Evolutionary conservation across 2,113 vertebrate genomes (phyloP), one percentile per base, ranked within the genome.

Genomic region (Chrysemys picta): DNA sequence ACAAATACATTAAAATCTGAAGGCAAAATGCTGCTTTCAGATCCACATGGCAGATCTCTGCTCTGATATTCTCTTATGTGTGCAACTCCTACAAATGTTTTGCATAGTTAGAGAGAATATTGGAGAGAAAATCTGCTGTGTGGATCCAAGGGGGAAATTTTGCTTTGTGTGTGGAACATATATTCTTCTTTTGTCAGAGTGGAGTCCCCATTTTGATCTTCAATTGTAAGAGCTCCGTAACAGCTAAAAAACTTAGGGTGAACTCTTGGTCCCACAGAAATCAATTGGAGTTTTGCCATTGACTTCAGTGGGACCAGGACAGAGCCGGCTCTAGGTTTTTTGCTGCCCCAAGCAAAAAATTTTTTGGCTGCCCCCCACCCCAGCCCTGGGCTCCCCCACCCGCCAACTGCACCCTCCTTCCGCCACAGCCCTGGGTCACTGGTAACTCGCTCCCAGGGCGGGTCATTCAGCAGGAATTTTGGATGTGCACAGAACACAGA

Each of bases 41-140:
- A 84, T 21, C 1, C 0, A 59, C 2, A 0, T 54, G 72, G 69
- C 83, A 91, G 42, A 49, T 80, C 85, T 82, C 52, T 86, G 29
- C 84, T 91, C 78, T 85, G 38, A 24, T 93, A 79, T 89, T 95
- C 94, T 95, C 45, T 90, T 86, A 89, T 84, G 53, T 5, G 9
- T 86, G 25, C 42, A 38, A 38, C 35, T 21, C 89, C 29, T 84
- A 45, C 56, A 91, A n/a, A 79, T 72, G 62, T 76, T 12, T 72
- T 78, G 85, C 3, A 72, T 91, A 42, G 0, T 2, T 65, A 80
- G 8, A 82, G 6, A 7, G 50, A 92, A 53, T 16, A 8, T 45
- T 53, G 22, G n/a, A 87, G 22, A 80, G 49, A 88, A 82, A 35
- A 81, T 85, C 79, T 93, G 16, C 42, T 93, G 45, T 21, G 29